Conservation (phyloP, 2,888 invertebrate genomes). For the Vandiemenella viatica region DNA sequence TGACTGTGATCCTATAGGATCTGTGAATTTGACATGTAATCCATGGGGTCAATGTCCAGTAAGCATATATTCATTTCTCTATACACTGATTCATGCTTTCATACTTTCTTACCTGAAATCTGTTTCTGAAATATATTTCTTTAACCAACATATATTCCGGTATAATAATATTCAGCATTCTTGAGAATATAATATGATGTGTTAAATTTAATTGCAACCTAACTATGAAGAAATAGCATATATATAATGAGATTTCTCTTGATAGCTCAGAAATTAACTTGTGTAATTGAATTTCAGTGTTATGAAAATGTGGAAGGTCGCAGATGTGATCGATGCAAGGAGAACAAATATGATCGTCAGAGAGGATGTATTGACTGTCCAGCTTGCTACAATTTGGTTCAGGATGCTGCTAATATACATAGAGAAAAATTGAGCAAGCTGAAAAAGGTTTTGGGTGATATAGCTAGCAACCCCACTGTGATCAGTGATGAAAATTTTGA, state of each 20-base stretch:
- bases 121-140: too few relatives aligned
- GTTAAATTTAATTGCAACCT: too few relatives aligned
- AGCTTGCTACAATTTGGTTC: slow-evolving; percentile 87
- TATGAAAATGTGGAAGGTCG: slow-evolving; percentile 84
- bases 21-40: slow-evolving; percentile 77
- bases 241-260: background rate
- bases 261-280: background rate
- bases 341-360: slow-evolving; percentile 85
- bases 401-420: slow-evolving; percentile 67
- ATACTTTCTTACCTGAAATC: too few relatives aligned
- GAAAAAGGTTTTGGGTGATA: slow-evolving; percentile 62
- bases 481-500: slow-evolving; percentile 87
- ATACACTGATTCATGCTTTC: background rate
- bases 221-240: too few relatives aligned
- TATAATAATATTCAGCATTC: too few relatives aligned
- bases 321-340: slow-evolving; percentile 88
- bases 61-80: slow-evolving; percentile 20
- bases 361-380: slow-evolving; percentile 84
- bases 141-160: too few relatives aligned
- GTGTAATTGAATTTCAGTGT: slow-evolving; percentile 22
- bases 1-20: slow-evolving; percentile 80
- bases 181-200: too few relatives aligned
- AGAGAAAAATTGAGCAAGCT: slow-evolving; percentile 57
- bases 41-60: slow-evolving; percentile 71
- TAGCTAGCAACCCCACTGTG: slow-evolving; percentile 83